A percentile compares a stretch with the other conserved stretches of the same genome.
phyloP scores from a whole-genome alignment of 2,113 vertebrate species.

The Ursus arctos region DNA sequence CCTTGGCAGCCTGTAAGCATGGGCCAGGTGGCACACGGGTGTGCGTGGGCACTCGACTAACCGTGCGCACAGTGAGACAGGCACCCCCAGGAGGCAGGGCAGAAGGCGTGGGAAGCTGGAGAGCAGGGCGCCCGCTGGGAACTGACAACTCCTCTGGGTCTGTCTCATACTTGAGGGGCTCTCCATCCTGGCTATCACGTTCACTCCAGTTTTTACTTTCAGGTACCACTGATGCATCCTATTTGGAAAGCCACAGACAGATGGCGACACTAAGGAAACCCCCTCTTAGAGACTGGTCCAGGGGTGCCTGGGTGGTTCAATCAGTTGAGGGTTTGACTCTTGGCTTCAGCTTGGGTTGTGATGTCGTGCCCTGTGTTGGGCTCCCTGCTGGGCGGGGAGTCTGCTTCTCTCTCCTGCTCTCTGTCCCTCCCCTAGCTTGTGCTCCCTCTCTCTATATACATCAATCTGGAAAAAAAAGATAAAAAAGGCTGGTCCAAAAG shows the following conservation, averaged over 20 bases:
- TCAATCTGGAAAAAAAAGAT: background rate
- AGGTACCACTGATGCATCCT: background rate
- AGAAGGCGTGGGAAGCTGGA: background rate
- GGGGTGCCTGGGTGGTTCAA: background rate
- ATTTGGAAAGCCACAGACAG: background rate
- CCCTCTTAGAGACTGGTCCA: background rate
- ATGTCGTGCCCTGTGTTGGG: background rate
- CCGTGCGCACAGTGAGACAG: background rate
- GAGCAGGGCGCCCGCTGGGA: background rate
- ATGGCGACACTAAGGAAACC: background rate
- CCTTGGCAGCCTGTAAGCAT: background rate
- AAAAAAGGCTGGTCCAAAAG: background rate
- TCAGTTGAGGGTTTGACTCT: background rate
- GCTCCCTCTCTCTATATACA: background rate
- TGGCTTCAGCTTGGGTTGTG: background rate
- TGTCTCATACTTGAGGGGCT: background rate
- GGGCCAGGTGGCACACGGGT: rapidly evolving
- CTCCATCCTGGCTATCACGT: background rate
- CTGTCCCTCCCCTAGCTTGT: background rate
- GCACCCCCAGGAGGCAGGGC: rapidly evolving
- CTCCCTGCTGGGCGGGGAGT: background rate
- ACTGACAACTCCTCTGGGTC: rapidly evolving
- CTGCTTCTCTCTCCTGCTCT: background rate
- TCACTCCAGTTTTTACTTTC: background rate
- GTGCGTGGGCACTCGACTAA: background rate